Percentiles rank a stretch among this genome's conserved stretches.
Conservation (phyloP, 2,113 vertebrate species). For the Alligator sinensis region DNA sequence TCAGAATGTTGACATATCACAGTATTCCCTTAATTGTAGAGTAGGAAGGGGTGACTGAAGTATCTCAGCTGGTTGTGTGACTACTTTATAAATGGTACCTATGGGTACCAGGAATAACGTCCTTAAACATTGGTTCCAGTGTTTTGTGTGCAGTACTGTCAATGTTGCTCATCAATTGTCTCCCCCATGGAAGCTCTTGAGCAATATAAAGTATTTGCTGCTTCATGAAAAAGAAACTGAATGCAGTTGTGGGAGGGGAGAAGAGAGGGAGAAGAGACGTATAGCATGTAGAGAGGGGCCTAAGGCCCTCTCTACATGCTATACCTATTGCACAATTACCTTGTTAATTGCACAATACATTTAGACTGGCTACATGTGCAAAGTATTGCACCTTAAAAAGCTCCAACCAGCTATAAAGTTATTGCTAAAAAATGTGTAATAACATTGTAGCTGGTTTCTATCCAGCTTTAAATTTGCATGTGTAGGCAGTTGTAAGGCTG, state of each 20-base stretch:
- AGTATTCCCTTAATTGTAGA: background rate
- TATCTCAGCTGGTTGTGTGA: background rate
- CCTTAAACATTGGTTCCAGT: background rate
- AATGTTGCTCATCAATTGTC: background rate
- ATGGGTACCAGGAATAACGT: background rate
- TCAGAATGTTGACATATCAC: background rate
- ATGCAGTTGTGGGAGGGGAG: background rate
- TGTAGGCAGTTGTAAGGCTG: no score
- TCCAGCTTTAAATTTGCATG: no score
- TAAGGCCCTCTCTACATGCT: no score
- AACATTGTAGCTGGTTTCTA: no score
- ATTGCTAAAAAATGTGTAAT: no score
- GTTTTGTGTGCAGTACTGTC: background rate
- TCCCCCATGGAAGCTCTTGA: background rate
- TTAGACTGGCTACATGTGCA: no score
- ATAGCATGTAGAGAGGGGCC: no score
- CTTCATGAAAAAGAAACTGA: background rate
- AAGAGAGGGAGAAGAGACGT: background rate
- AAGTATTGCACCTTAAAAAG: no score
- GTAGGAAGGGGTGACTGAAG: background rate
- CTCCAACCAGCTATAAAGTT: no score
- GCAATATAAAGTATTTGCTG: background rate
- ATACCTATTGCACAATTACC: no score
- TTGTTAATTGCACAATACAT: no score
- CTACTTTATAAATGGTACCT: background rate